Base-by-base conservation (phyloP, 2,888 invertebrate species). In the Lottia scabra region DNA sequence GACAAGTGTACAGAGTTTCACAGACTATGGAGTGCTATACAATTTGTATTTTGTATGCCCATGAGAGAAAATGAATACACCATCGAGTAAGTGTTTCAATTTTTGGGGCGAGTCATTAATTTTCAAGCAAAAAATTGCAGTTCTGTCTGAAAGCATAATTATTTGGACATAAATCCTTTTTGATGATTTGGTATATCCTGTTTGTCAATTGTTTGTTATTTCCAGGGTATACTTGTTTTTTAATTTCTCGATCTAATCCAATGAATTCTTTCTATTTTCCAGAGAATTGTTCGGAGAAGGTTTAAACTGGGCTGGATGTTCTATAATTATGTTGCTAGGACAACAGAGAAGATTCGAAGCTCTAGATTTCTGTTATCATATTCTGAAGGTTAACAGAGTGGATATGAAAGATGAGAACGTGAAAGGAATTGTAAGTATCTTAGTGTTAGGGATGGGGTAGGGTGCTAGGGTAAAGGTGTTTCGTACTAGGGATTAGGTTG, bases 1-100 rank as follows among this genome's bases (percentile, higher is more conserved):
- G 98, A 98, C 89, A 98, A 98, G 90, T 98, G 98, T 87, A 94
- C 94, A 1, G 99, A 99, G 91, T 99, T 99, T 90, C 98, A 99
- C 90, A 79, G 90, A 15, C 91, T 99, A 65, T 99, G 99, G 99
- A 98, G 98, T 0, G 99, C 98, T 0, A 91, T 99, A 45, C 99
- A 99, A 89, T 99, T 99, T 92, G 95, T 98, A 68, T 98, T 98
- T 90, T 98, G 98, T 89, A 96, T 98, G 85, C 98, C 99, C 0
- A 96, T 97, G 30, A 96, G 95, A 5, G 96, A 96, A 79, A 97
- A 96, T 0, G 97, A 99, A 90, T 97, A 95, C 85, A 98, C 98
- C 13, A 96, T 98, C 0, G 98, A 98, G 95, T 96, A 89, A 92
- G 95, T 93, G 48, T 23, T 38, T 2, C 30, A 10, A 8, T 38